These are phyloP conservation scores for Drosophila micromelanica DNA, from an alignment of 1,140 invertebrate genomes.

Conservation along the genomic window DNA sequence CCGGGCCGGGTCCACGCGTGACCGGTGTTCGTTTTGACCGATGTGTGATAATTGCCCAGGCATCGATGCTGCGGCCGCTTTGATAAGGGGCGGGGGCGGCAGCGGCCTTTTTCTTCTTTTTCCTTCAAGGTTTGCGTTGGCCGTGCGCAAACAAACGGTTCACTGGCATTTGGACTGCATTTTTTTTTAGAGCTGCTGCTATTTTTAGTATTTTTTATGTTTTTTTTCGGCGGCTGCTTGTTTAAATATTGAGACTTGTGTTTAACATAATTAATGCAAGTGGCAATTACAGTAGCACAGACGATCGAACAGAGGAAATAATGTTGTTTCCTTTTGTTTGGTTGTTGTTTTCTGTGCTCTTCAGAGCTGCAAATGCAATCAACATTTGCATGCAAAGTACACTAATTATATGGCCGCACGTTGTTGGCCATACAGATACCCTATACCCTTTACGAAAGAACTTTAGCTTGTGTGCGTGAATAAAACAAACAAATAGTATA, in stretches of 20 bases:
- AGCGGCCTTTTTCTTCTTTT: conserved; percentile 56
- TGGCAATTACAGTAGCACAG: conserved; percentile 69
- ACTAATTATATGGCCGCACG: conserved; percentile 61
- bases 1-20: conserved; percentile 64
- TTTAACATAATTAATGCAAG: conserved; percentile 79
- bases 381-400: conserved; percentile 64
- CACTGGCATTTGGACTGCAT: conserved; percentile 71
- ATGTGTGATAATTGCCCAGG: conserved; percentile 77
- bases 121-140: conserved; percentile 47
- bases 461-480: neutral
- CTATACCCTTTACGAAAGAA: conserved; percentile 15
- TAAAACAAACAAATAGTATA: no score
- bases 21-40: conserved; percentile 74
- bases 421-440: conserved; percentile 23
- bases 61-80: conserved; percentile 68
- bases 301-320: conserved; percentile 28
- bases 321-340: conserved; percentile 14
- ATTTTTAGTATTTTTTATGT: conserved; percentile 32
- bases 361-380: conserved; percentile 52
- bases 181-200: conserved; percentile 12
- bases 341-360: conserved; percentile 13
- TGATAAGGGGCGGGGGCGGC: conserved; percentile 44
- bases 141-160: conserved; percentile 79
- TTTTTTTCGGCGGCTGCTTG: conserved; percentile 58
- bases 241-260: conserved; percentile 79